These are phyloP conservation scores for Luperina testacea DNA, from an alignment of 2,888 invertebrate genomes.

Conservation along the genomic window DNA sequence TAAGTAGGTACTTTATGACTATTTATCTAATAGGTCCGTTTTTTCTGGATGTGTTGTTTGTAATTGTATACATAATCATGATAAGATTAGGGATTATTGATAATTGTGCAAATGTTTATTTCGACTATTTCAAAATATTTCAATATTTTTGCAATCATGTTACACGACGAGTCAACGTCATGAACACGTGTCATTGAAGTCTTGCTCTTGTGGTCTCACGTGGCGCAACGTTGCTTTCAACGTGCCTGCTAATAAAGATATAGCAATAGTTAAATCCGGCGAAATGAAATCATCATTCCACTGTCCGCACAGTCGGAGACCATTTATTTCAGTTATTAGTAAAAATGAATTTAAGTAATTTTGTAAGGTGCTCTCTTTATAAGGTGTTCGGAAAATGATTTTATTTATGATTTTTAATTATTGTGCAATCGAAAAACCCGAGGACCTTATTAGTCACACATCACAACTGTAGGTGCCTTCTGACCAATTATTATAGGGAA, in stretches of 20 bases:
- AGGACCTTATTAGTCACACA: background rate
- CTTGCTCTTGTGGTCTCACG: constrained; percentile 47
- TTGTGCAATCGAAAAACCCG: constrained; percentile 30
- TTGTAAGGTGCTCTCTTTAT: too few relatives aligned
- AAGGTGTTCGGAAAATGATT: background rate
- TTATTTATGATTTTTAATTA: background rate
- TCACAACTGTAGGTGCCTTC: background rate
- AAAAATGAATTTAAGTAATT: too few relatives aligned
- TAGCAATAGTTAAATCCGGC: constrained; percentile 46
- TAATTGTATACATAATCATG: background rate
- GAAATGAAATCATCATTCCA: background rate
- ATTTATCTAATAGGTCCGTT: background rate
- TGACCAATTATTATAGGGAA: too few relatives aligned
- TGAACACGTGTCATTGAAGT: constrained; percentile 53
- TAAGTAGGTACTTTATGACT: background rate
- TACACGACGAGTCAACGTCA: constrained; percentile 31
- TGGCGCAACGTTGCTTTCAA: constrained; percentile 45
- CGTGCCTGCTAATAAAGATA: constrained; percentile 57
- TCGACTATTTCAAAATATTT: constrained; percentile 11
- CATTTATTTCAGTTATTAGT: background rate
- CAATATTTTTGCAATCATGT: constrained; percentile 14
- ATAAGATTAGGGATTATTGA: background rate
- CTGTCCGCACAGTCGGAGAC: background rate
- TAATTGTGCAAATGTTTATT: constrained; percentile 14
- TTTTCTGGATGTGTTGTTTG: constrained; percentile 2